These are phyloP conservation scores for Dicranocentrus wangi DNA, from an alignment of 2,888 invertebrate genomes.

Conservation along the genomic window DNA sequence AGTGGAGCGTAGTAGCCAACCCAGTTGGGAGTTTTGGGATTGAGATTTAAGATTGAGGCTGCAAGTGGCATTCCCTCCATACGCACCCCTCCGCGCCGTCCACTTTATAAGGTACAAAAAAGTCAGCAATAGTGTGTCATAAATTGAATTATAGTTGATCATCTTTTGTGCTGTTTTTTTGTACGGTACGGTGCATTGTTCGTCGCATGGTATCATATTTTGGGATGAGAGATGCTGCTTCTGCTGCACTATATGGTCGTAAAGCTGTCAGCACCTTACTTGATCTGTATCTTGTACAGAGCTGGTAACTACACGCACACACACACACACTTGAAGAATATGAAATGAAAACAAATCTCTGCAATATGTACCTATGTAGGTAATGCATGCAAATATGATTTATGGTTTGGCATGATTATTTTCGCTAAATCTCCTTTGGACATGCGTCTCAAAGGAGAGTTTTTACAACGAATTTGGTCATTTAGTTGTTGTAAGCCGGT, in stretches of 20 bases:
- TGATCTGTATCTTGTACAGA: conserved; percentile 20
- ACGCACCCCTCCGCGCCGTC: too few relatives aligned
- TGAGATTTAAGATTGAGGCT: too few relatives aligned
- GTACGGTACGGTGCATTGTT: background rate
- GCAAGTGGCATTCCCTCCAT: background rate
- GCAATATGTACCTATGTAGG: background rate
- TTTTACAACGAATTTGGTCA: too few relatives aligned
- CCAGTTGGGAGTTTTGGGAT: background rate
- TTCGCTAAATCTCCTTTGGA: background rate
- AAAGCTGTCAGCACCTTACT: conserved; percentile 26
- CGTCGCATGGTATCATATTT: background rate
- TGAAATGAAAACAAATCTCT: background rate
- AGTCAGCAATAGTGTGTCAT: background rate
- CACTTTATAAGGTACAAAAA: background rate
- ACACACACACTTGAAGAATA: background rate
- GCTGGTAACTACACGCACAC: too few relatives aligned
- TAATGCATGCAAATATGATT: background rate
- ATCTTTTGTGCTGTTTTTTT: background rate
- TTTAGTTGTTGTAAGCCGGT: too few relatives aligned
- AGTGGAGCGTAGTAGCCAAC: background rate
- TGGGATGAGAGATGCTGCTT: background rate
- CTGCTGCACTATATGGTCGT: background rate
- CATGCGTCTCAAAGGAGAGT: background rate
- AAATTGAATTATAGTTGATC: conserved; percentile 16
- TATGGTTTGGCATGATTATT: background rate